Evolutionary conservation across 2,113 vertebrate species (phyloP), one percentile per base, ranked within the genome.

Genomic region (Nothobranchius furzeri): DNA sequence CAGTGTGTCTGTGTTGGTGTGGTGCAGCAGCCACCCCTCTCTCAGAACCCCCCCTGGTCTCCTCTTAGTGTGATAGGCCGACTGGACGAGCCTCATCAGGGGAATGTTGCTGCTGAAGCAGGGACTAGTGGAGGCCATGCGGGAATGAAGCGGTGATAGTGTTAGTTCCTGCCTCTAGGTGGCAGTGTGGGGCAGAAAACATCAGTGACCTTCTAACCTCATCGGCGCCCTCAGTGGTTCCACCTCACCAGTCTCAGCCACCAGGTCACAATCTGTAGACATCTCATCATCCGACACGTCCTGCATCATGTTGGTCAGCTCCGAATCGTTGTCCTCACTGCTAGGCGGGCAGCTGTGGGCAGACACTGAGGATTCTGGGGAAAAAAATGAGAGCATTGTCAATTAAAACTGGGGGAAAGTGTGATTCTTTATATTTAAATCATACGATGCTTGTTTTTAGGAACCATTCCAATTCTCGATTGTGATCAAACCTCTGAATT

Each of bases 71-170:
- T 93, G 92, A 48, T 82, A 85, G 43, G 92, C 77, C 6, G 92
- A 91, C 75, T 93, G 93, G 13, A 93, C 85, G 10, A 93, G 82
- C 51, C 93, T 79, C 92, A 93, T 93, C 80, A 93, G 73, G 2
- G 93, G 92, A 66, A 93, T 92, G 85, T 91, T 76, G 82, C 70
- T 92, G 89, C 89, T 91, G 85, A 91, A 92, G 53, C 88, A 92
- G 0, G 88, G 88, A 54, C 92, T 91, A 81, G 20, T 0, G 57
- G 55, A 43, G 17, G 30, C 2, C 30, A 30, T 4, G 30, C 2
- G 30, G 35, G 12, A 9, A 9, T 11, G 4, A 11, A 61, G 30
- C 14, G 0, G 6, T 6, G 14, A 48, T 6, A 3, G 30, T 30
- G 30, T 30, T 30, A 30, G 30, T 30, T 30, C 30, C 13, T 15